phyloP scores from a whole-genome alignment of 2,113 vertebrate genomes.

The Lathamus discolor region DNA sequence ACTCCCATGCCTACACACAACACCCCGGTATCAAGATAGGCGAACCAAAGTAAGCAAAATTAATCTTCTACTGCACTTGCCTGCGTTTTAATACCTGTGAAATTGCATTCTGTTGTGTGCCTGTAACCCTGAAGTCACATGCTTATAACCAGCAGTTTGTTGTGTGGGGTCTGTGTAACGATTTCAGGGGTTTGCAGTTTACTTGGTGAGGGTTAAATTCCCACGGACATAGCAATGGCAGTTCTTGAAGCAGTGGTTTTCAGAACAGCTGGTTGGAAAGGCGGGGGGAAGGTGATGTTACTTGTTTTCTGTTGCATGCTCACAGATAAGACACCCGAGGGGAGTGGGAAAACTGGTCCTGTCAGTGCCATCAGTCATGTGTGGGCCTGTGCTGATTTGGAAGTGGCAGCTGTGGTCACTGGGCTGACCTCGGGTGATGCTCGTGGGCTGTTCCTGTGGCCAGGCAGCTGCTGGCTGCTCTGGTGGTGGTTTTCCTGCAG shows the following conservation, averaged over 20 bases:
- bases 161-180: not conserved
- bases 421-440: not conserved
- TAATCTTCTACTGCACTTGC: constrained; percentile 12
- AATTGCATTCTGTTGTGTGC: not conserved
- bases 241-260: not conserved
- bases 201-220: not conserved
- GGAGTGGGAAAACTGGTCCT: not conserved
- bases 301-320: not conserved
- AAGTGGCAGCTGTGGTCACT: not conserved
- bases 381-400: not conserved
- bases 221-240: not conserved
- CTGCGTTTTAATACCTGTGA: not conserved
- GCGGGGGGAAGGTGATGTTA: not conserved
- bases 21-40: constrained; percentile 95
- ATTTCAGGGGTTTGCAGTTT: not conserved
- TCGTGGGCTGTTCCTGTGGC: not conserved
- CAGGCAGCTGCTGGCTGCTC: not conserved
- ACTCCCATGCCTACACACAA: constrained; percentile 92
- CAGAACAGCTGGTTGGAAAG: not conserved
- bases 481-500: not conserved
- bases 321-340: not conserved
- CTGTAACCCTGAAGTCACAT: not conserved
- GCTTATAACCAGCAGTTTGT: not conserved
- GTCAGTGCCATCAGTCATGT: not conserved
- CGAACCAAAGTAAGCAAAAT: constrained; percentile 91